phyloP scores from a whole-genome alignment of 2,888 invertebrate genomes.

The Troglohyphantes excavatus region DNA sequence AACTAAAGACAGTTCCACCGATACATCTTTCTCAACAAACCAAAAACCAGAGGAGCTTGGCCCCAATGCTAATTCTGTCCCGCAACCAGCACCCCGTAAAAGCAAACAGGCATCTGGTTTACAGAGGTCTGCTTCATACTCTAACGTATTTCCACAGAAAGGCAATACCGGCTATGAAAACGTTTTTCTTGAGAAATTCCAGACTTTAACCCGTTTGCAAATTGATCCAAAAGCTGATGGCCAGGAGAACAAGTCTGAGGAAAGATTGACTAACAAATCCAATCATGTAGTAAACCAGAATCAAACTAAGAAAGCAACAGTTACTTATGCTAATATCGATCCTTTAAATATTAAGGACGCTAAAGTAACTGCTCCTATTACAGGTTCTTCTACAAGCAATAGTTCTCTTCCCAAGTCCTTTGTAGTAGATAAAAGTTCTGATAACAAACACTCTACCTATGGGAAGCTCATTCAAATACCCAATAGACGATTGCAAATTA shows the following conservation, averaged over 20 bases:
- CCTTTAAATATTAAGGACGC: neutral
- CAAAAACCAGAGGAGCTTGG: neutral
- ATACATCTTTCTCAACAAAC: neutral
- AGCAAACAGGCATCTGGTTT: constrained; percentile 40
- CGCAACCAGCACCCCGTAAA: constrained; percentile 64
- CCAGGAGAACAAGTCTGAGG: neutral
- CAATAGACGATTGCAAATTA: neutral
- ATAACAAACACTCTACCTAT: constrained; percentile 37
- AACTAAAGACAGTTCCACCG: constrained; percentile 17
- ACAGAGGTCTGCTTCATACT: constrained; percentile 64
- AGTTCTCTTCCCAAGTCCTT: constrained; percentile 22
- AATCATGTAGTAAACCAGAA: neutral
- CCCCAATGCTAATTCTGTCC: neutral
- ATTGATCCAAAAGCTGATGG: constrained; percentile 30
- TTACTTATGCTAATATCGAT: constrained; percentile 60
- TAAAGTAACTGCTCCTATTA: neutral
- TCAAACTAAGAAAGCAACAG: neutral
- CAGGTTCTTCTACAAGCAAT: constrained; percentile 7
- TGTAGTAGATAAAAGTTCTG: neutral
- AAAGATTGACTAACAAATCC: constrained; percentile 9
- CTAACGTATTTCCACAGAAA: constrained; percentile 36
- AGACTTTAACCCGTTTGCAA: constrained; percentile 61
- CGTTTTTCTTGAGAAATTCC: constrained; percentile 59
- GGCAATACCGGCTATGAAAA: constrained; percentile 55
- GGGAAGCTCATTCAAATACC: constrained; percentile 53